phyloP scores from a whole-genome alignment of 2,113 vertebrate species.

The Penelope pileata region DNA sequence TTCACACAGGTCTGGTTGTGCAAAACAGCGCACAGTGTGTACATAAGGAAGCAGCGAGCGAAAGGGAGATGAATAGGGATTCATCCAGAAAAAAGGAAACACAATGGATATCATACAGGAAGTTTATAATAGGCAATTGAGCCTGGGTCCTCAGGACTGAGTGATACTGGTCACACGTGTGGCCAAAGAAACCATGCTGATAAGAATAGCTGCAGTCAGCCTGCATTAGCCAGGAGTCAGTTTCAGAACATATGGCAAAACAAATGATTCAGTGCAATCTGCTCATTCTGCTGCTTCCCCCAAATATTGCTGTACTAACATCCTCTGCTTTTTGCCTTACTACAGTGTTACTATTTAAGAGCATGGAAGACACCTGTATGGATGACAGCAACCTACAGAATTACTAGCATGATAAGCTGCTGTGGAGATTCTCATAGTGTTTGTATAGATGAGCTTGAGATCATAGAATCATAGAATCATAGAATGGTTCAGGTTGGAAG shows the following conservation, averaged over 20 bases:
- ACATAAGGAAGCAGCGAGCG: not conserved
- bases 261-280: slow-evolving; percentile 62
- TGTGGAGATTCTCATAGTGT: not conserved
- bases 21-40: not conserved
- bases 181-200: not conserved
- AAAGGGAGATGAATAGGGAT: not conserved
- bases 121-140: not conserved
- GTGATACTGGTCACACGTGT: not conserved
- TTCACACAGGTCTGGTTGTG: not conserved
- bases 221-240: not conserved
- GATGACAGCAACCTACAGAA: slow-evolving; percentile 6
- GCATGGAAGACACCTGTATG: slow-evolving; percentile 46
- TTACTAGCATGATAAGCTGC: not conserved
- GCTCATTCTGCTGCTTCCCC: slow-evolving; percentile 51
- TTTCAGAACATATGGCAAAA: slow-evolving; percentile 48
- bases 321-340: slow-evolving; percentile 48
- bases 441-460: not conserved
- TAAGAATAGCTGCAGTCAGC: slow-evolving; percentile 25
- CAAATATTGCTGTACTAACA: slow-evolving; percentile 47
- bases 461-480: no score
- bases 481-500: no score
- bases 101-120: not conserved
- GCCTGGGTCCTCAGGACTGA: not conserved
- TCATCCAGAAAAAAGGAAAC: not conserved
- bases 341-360: slow-evolving; percentile 24